These are phyloP conservation scores for Steinernema feltiae DNA, from an alignment of 1,140 invertebrate species.

Conservation along the genomic window DNA sequence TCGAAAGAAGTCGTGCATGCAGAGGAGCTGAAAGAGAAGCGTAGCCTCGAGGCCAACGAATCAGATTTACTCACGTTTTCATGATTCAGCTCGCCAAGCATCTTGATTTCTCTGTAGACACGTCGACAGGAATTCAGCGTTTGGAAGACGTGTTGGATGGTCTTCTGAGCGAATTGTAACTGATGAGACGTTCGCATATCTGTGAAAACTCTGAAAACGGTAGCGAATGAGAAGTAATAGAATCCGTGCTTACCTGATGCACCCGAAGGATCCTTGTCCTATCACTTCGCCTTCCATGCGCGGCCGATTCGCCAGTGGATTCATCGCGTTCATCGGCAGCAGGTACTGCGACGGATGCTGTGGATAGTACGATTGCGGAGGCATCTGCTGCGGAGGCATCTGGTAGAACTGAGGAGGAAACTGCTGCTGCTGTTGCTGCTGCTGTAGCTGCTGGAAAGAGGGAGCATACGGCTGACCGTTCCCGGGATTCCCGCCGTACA, in stretches of 20 bases:
- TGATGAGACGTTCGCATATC: neutral
- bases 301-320: neutral
- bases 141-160: slow-evolving; percentile 98
- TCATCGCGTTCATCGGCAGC: neutral
- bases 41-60: too few relatives aligned
- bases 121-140: slow-evolving; percentile 91
- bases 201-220: neutral
- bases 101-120: slow-evolving; percentile 93
- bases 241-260: neutral
- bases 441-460: neutral
- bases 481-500: too few relatives aligned
- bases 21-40: slow-evolving; percentile 21
- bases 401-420: neutral
- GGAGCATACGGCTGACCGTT: neutral
- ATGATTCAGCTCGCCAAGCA: slow-evolving; percentile 98
- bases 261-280: neutral
- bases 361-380: neutral
- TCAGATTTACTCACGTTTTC: slow-evolving; percentile 75
- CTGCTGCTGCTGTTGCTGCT: neutral
- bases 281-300: neutral
- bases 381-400: neutral
- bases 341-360: neutral
- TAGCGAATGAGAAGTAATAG: neutral
- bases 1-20: slow-evolving; percentile 20
- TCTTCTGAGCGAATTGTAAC: slow-evolving; percentile 76